A percentile compares a stretch with the other conserved stretches of the same genome.
Conservation (phyloP, 1,140 invertebrate species). For the Zaprionus camerounensis region DNA sequence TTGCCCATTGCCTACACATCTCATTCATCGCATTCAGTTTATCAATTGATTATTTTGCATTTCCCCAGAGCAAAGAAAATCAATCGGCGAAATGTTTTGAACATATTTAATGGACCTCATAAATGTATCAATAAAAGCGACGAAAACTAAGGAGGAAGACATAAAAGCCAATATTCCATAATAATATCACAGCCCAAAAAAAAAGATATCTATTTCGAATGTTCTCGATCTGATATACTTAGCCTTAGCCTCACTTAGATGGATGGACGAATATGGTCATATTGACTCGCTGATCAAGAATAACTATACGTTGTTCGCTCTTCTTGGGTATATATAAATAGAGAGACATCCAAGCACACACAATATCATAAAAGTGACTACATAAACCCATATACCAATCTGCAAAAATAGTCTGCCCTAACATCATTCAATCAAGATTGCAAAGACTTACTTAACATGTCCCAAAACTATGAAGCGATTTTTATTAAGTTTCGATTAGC, state of each 20-base stretch:
- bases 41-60: conserved; percentile 42
- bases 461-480: conserved; percentile 72
- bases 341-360: too few species aligned
- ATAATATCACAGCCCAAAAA: background rate
- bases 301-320: too few species aligned
- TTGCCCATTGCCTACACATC: conserved; percentile 17
- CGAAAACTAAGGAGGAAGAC: background rate
- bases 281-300: too few species aligned
- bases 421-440: background rate
- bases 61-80: conserved; percentile 2
- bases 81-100: conserved; percentile 1
- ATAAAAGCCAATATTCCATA: background rate
- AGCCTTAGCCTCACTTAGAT: too few species aligned
- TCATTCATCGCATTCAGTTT: conserved; percentile 31
- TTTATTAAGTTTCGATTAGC: conserved; percentile 62
- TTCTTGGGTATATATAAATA: too few species aligned
- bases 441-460: conserved; percentile 28
- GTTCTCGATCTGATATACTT: too few species aligned
- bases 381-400: background rate
- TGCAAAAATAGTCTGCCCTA: too few species aligned
- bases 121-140: background rate
- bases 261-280: too few species aligned
- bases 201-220: too few species aligned
- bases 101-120: background rate
- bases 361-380: too few species aligned